Evolutionary conservation across 2,113 vertebrate species (phyloP).

Genomic region (Labrus mixtus): DNA sequence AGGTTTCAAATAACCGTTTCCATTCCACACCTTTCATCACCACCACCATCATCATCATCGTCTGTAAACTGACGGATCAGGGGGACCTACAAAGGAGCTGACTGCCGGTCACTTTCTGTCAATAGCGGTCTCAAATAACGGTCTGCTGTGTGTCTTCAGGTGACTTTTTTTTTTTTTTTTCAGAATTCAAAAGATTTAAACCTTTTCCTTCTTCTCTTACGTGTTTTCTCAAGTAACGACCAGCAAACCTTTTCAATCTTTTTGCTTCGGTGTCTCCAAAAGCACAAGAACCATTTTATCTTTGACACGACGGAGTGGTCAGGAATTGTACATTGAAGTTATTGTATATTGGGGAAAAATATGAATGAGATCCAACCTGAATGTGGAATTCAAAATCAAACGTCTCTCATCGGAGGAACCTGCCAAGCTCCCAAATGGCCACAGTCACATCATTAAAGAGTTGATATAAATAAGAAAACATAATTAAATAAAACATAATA

Average conservation of each 20-base stretch:
- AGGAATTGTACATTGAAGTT: constrained; percentile 23
- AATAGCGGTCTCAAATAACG: neutral
- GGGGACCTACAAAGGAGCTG: constrained; percentile 11
- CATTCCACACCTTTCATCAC: constrained; percentile 21
- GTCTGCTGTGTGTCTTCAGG: constrained; percentile 9
- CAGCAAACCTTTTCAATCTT: constrained; percentile 27
- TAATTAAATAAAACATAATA: constrained; percentile 2
- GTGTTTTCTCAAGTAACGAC: neutral
- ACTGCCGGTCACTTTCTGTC: neutral
- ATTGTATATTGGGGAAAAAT: neutral
- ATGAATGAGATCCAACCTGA: constrained; percentile 4
- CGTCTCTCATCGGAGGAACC: neutral
- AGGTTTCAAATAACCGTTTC: neutral
- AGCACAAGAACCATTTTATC: constrained; percentile 48
- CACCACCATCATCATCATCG: neutral
- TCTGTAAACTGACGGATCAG: neutral
- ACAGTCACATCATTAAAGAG: neutral
- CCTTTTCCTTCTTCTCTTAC: neutral
- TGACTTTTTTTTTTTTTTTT: neutral
- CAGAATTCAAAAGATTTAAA: neutral
- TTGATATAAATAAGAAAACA: constrained; percentile 3
- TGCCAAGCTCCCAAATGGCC: neutral
- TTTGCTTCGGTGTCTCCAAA: constrained; percentile 20
- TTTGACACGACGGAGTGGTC: neutral
- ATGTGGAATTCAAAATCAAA: constrained; percentile 49